Evolutionary conservation across 2,797 vertebrate species (phyloP).

Genomic region (Poecilia velifera): DNA sequence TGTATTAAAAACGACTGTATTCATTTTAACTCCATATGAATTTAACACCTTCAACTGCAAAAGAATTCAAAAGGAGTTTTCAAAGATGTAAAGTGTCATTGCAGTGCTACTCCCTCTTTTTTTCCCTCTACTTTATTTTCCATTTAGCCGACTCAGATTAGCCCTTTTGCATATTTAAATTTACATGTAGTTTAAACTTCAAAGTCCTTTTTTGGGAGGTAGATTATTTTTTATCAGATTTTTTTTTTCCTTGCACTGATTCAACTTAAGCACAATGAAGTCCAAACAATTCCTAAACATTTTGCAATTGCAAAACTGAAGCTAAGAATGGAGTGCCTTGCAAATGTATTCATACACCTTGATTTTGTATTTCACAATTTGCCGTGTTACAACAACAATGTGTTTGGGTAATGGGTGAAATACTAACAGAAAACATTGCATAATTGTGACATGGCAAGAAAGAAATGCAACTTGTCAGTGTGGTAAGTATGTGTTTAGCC

Average conservation of each 20-base stretch:
- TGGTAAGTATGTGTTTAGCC: neutral
- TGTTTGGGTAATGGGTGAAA: neutral
- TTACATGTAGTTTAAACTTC: neutral
- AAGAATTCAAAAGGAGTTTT: neutral
- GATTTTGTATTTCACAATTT: neutral
- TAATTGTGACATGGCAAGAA: neutral
- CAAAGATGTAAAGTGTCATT: neutral
- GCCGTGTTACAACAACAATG: neutral
- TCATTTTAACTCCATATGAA: neutral
- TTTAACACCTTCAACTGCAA: neutral
- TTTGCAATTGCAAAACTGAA: neutral
- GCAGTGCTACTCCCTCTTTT: neutral
- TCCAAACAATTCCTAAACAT: too few relatives aligned
- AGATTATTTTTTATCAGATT: neutral
- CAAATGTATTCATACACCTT: neutral
- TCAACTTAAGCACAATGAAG: too few relatives aligned
- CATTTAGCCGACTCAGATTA: neutral
- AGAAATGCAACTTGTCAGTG: neutral
- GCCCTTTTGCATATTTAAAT: neutral
- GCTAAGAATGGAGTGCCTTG: neutral
- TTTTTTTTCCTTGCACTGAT: too few relatives aligned
- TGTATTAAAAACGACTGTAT: neutral
- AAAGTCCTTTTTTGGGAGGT: neutral
- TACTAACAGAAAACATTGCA: too few relatives aligned
- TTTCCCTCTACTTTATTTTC: neutral